Evolutionary conservation across 2,113 vertebrate genomes (phyloP).

Genomic region (Fregata magnificens): DNA sequence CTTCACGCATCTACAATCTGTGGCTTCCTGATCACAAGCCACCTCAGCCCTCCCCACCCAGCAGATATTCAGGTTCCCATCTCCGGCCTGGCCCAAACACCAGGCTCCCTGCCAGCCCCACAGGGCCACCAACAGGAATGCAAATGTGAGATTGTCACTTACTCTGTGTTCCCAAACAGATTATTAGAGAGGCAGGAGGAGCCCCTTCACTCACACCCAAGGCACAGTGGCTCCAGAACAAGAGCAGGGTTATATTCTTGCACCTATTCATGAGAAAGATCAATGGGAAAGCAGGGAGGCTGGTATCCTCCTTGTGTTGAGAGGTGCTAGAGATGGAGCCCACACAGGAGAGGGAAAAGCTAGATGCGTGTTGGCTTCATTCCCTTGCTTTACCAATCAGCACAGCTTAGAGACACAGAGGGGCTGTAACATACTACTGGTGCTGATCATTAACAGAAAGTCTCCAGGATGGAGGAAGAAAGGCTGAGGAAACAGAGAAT

Average conservation of each 20-base stretch:
- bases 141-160: background rate
- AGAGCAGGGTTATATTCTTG: background rate
- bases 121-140: background rate
- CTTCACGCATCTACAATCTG: background rate
- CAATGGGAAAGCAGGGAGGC: background rate
- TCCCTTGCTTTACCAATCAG: background rate
- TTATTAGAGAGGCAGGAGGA: background rate
- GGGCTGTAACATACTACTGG: background rate
- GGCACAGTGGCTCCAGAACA: background rate
- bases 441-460: background rate
- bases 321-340: background rate
- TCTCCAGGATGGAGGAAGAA: background rate
- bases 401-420: background rate
- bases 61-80: background rate
- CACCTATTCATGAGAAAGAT: background rate
- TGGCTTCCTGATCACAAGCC: background rate
- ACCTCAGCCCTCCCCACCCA: background rate
- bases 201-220: background rate
- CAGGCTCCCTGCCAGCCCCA: background rate
- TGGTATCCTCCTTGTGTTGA: background rate
- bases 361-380: background rate
- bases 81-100: background rate
- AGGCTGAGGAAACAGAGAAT: background rate
- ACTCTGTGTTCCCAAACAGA: background rate
- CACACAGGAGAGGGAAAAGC: background rate